phyloP scores from a whole-genome alignment of 2,888 invertebrate genomes.

The Diplolepis rosae region DNA sequence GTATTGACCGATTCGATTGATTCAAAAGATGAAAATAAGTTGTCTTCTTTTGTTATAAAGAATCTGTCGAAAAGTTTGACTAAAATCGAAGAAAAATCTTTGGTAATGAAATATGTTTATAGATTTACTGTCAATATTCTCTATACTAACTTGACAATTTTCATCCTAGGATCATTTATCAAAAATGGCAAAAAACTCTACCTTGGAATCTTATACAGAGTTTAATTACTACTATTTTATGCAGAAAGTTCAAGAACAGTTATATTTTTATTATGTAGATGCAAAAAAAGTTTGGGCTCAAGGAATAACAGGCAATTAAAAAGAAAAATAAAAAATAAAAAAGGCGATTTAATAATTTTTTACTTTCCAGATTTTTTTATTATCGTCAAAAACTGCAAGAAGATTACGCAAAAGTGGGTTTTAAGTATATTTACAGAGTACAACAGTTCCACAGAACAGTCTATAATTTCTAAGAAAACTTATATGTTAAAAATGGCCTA shows the following conservation, averaged over 20 bases:
- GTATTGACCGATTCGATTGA: neutral
- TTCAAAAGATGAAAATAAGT: slow-evolving; percentile 11
- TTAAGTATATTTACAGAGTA: neutral
- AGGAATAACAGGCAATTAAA: slow-evolving; percentile 30
- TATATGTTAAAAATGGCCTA: neutral
- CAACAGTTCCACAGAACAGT: neutral
- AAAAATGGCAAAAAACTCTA: neutral
- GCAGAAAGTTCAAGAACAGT: neutral
- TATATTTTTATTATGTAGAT: neutral
- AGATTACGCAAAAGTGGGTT: neutral
- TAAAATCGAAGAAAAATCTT: slow-evolving; percentile 28
- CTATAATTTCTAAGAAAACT: neutral
- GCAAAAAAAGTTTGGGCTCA: slow-evolving; percentile 29
- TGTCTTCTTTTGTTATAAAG: slow-evolving; percentile 22
- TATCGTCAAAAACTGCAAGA: neutral
- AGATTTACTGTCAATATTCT: slow-evolving; percentile 1
- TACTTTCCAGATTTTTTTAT: neutral
- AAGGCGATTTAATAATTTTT: neutral
- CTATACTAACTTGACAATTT: neutral
- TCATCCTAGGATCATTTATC: neutral
- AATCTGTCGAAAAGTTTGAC: slow-evolving; percentile 34
- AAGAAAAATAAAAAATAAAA: neutral
- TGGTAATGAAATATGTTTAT: slow-evolving; percentile 25
- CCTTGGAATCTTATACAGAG: too few relatives aligned
- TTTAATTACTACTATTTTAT: neutral